A percentile compares a stretch with the other conserved stretches of the same genome.
Conservation (phyloP, 2,113 vertebrate genomes). For the Xyrauchen texanus region DNA sequence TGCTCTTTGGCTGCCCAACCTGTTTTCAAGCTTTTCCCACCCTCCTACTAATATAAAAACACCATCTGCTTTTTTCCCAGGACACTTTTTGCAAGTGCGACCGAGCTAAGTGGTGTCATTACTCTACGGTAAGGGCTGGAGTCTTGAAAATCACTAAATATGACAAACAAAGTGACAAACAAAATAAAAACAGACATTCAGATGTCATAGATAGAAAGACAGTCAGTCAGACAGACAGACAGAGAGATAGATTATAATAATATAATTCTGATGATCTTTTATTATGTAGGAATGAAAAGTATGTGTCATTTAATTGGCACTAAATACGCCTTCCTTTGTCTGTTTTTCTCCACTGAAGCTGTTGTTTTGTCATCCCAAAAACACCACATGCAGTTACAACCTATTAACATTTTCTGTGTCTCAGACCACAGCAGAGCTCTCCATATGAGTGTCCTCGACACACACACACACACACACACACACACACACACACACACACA, state of each 20-base stretch:
- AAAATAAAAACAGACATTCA: too few relatives aligned
- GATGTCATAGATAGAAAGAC: background rate
- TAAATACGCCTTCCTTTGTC: slow-evolving; percentile 2
- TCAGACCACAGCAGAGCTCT: slow-evolving; percentile 32
- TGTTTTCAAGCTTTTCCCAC: slow-evolving; percentile 9
- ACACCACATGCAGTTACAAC: slow-evolving; percentile 43
- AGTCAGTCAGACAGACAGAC: slow-evolving; percentile 21
- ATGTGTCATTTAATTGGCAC: slow-evolving; percentile 21
- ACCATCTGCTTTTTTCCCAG: slow-evolving; percentile 32
- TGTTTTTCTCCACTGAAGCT: background rate
- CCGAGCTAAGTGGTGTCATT: background rate
- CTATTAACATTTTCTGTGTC: slow-evolving; percentile 39
- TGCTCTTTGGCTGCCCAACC: background rate
- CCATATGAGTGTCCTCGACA: slow-evolving; percentile 44
- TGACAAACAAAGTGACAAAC: too few relatives aligned
- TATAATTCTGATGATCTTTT: slow-evolving; percentile 1
- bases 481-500: background rate
- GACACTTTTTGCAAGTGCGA: slow-evolving; percentile 5
- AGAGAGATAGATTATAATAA: slow-evolving; percentile 40
- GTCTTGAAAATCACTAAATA: background rate
- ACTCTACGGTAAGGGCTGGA: background rate
- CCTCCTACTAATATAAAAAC: background rate
- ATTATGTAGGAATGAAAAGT: slow-evolving; percentile 10
- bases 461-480: slow-evolving; percentile 17
- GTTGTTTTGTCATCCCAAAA: slow-evolving; percentile 41